Percentiles rank a stretch among this genome's conserved stretches.
These are phyloP conservation scores for sheep (Ovis aries) DNA, from an alignment of 2,113 vertebrate genomes.

Conservation along the genomic window DNA sequence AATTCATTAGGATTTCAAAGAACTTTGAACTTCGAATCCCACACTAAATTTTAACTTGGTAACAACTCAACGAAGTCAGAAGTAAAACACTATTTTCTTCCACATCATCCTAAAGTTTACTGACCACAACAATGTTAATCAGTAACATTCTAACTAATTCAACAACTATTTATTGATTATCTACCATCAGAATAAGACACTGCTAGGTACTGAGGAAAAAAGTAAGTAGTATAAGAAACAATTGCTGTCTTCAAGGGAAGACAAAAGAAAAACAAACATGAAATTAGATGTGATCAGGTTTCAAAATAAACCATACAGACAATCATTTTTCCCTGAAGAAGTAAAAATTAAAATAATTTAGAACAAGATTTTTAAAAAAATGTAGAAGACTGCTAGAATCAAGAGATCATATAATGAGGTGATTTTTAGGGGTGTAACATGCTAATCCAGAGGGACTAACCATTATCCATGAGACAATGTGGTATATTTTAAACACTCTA, in stretches of 20 bases:
- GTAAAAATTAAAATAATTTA: constrained; percentile 26
- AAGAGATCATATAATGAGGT: background rate
- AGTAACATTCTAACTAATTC: constrained; percentile 22
- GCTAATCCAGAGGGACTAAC: background rate
- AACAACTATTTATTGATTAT: constrained; percentile 4
- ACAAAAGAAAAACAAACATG: constrained; percentile 13
- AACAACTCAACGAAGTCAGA: background rate
- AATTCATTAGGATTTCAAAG: constrained; percentile 7
- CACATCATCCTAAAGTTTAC: background rate
- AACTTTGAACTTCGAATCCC: constrained; percentile 24
- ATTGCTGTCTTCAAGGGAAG: background rate
- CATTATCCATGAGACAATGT: background rate
- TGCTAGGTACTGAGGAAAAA: background rate
- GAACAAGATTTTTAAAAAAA: background rate
- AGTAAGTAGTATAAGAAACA: background rate
- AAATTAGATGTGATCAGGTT: background rate
- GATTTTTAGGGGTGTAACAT: background rate
- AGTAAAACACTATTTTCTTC: constrained; percentile 31
- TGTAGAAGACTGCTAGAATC: background rate
- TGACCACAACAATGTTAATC: background rate
- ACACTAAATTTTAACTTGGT: constrained; percentile 28
- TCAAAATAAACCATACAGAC: constrained; percentile 1
- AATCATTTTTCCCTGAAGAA: background rate
- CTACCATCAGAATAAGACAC: constrained; percentile 12
- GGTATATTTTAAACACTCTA: background rate